Percentiles rank a stretch among this genome's conserved stretches.
phyloP scores from a whole-genome alignment of 2,888 invertebrate genomes.

The Eupithecia centaureata region DNA sequence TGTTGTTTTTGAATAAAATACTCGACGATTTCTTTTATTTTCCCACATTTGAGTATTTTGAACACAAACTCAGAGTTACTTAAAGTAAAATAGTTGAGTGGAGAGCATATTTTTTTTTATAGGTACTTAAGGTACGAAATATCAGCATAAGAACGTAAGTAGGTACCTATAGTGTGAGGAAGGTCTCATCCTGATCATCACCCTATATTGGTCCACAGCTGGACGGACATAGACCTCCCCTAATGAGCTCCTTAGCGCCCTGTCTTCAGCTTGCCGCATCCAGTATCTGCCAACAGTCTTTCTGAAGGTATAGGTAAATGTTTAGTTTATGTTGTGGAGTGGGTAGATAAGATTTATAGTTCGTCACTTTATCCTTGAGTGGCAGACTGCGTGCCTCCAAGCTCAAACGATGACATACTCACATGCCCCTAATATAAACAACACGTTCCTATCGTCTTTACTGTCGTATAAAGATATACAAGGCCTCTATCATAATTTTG shows the following conservation, averaged over 20 bases:
- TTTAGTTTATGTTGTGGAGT: conserved; percentile 29
- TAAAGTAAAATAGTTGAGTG: background rate
- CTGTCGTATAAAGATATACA: conserved; percentile 28
- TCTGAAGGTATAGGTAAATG: conserved; percentile 12
- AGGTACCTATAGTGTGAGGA: background rate
- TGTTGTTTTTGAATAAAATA: conserved; percentile 26
- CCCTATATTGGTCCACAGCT: too few species aligned
- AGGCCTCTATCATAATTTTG: conserved; percentile 19
- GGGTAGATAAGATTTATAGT: conserved; percentile 36
- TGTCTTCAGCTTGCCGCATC: too few species aligned
- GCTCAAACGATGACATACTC: conserved; percentile 50
- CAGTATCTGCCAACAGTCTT: too few species aligned
- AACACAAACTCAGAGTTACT: too few species aligned
- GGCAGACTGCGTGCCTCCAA: conserved; percentile 66
- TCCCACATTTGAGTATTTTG: conserved; percentile 8
- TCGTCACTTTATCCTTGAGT: conserved; percentile 55
- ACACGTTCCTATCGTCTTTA: conserved; percentile 41
- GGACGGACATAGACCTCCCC: too few species aligned
- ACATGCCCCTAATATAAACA: conserved; percentile 54
- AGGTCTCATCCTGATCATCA: too few species aligned
- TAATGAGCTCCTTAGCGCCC: too few species aligned
- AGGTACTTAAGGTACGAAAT: background rate
- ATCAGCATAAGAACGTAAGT: background rate
- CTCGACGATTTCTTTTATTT: conserved; percentile 7
- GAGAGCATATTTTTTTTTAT: background rate